Evolutionary conservation across 2,888 invertebrate species (phyloP).

Genomic region (Dione vanillae): DNA sequence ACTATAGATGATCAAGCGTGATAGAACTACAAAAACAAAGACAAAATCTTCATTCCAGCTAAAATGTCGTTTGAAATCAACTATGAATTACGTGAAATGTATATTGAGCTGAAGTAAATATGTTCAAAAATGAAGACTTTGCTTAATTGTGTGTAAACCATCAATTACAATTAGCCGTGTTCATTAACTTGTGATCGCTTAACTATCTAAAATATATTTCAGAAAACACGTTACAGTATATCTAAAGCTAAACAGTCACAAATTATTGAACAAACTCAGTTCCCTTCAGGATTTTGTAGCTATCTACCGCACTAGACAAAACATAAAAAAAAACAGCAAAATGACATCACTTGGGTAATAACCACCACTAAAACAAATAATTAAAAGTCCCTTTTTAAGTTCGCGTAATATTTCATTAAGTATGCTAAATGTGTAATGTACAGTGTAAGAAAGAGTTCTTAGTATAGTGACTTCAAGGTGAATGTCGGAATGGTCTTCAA

Average conservation of each 20-base stretch:
- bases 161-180: slow-evolving; percentile 65
- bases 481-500: slow-evolving; percentile 46
- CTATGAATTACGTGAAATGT: slow-evolving; percentile 7
- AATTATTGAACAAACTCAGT: slow-evolving; percentile 78
- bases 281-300: slow-evolving; percentile 72
- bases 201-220: neutral
- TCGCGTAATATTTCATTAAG: slow-evolving; percentile 17
- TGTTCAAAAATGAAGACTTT: slow-evolving; percentile 63
- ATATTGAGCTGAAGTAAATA: slow-evolving; percentile 26
- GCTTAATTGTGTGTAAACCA: slow-evolving; percentile 60
- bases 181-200: slow-evolving; percentile 68
- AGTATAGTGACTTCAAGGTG: slow-evolving; percentile 47
- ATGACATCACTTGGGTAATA: slow-evolving; percentile 39
- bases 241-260: slow-evolving; percentile 54
- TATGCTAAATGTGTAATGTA: slow-evolving; percentile 22
- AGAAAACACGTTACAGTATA: neutral
- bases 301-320: slow-evolving; percentile 57
- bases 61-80: slow-evolving; percentile 15
- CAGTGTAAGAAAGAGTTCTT: slow-evolving; percentile 32
- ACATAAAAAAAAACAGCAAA: slow-evolving; percentile 47
- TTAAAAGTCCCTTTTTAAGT: slow-evolving; percentile 30
- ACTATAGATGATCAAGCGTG: slow-evolving; percentile 76
- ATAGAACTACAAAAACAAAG: slow-evolving; percentile 59
- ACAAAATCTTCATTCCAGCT: slow-evolving; percentile 64
- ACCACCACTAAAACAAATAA: slow-evolving; percentile 21